Evolutionary conservation across 1,140 invertebrate species (phyloP).

Genomic region (Procambarus virginalis): DNA sequence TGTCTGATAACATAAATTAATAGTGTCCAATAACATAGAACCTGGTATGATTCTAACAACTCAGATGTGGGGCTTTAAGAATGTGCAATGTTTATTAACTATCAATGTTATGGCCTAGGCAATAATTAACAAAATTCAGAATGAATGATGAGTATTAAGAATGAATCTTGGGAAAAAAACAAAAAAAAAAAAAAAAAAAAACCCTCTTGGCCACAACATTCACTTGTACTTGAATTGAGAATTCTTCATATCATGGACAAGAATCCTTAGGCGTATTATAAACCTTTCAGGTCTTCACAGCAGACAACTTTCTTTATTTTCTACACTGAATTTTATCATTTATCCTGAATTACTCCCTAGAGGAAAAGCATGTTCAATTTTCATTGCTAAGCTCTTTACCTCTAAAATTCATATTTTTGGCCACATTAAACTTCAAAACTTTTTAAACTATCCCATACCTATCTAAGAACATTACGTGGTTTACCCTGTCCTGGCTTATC

Average conservation of each 20-base stretch:
- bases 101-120: no score
- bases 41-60: no score
- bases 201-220: neutral
- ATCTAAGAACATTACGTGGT: constrained; percentile 42
- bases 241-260: no score
- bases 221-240: neutral
- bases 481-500: constrained; percentile 36
- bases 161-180: no score
- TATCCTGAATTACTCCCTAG: neutral
- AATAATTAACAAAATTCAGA: no score
- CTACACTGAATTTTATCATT: neutral
- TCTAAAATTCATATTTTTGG: neutral
- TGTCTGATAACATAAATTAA: no score
- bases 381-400: neutral
- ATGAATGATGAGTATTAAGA: no score
- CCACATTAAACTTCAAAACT: neutral
- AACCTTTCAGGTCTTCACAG: neutral
- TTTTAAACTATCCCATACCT: neutral
- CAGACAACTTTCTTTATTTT: neutral
- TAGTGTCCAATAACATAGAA: no score
- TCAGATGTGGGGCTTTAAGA: no score
- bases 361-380: neutral
- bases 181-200: no score
- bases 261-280: neutral
- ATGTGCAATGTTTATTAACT: no score